A percentile compares a stretch with the other conserved stretches of the same genome.
These are phyloP conservation scores for Tinea trinotella DNA, from an alignment of 2,888 invertebrate genomes.

Conservation along the genomic window DNA sequence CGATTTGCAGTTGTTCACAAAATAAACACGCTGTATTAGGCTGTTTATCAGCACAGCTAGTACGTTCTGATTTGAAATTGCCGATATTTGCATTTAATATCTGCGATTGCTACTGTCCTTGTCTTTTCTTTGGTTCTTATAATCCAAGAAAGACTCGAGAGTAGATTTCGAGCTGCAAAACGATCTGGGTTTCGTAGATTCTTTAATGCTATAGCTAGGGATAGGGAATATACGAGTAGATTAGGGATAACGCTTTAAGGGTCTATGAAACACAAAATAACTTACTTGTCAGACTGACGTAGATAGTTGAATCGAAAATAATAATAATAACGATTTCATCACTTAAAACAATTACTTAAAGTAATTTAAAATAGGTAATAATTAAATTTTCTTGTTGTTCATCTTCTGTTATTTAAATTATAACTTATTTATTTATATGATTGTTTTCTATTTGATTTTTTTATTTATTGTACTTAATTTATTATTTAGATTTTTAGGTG, in stretches of 20 bases:
- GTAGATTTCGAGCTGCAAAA: not conserved
- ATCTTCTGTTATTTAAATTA: not conserved
- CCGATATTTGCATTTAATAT: not conserved
- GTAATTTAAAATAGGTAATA: not conserved
- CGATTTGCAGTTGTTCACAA: not conserved
- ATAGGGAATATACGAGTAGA: too few relatives aligned
- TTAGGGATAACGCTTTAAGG: not conserved
- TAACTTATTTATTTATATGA: not conserved
- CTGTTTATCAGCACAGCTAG: too few relatives aligned
- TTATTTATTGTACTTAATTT: not conserved
- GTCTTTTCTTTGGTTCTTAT: not conserved
- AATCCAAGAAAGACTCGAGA: not conserved
- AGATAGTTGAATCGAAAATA: not conserved
- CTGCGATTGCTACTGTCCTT: not conserved
- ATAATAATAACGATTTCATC: not conserved
- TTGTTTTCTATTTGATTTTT: not conserved
- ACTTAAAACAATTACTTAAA: not conserved
- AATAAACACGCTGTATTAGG: not conserved
- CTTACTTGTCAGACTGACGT: constrained; percentile 7
- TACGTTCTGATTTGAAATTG: too few relatives aligned
- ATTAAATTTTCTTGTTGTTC: constrained; percentile 3
- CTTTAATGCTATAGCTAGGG: too few relatives aligned
- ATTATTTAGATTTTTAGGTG: not conserved
- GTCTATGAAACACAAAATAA: not conserved
- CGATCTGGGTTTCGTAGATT: not conserved